Percentiles rank a stretch among this genome's conserved stretches.
phyloP scores from a whole-genome alignment of 2,888 invertebrate genomes.

The Lasioglossum malachurum region DNA sequence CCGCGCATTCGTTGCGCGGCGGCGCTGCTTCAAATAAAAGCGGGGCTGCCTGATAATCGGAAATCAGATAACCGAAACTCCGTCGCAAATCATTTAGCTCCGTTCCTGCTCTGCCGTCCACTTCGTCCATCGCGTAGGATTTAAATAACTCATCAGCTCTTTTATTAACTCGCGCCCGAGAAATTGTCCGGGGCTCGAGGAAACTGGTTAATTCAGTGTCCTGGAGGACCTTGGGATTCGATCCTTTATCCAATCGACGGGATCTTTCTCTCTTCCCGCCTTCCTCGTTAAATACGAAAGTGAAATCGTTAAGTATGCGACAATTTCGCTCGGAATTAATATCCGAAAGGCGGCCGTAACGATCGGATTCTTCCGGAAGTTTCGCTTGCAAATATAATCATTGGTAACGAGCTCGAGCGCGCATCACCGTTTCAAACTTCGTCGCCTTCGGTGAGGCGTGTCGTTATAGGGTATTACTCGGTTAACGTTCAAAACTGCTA shows the following conservation, averaged over 20 bases:
- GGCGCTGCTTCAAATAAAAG: slow-evolving; percentile 28
- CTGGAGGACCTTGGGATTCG: not conserved
- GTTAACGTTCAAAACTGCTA: slow-evolving; percentile 11
- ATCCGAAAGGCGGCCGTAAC: not conserved
- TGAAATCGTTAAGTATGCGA: not conserved
- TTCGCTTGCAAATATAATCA: not conserved
- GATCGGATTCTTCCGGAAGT: slow-evolving; percentile 1
- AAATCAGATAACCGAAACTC: slow-evolving; percentile 48
- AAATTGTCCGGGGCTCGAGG: slow-evolving; percentile 3
- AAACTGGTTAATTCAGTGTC: slow-evolving; percentile 22
- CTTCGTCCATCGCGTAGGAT: not conserved
- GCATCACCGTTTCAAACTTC: not conserved
- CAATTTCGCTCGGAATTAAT: slow-evolving; percentile 3
- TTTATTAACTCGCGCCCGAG: slow-evolving; percentile 17
- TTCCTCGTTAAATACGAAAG: not conserved
- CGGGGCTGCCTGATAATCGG: slow-evolving; percentile 42
- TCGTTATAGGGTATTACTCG: not conserved
- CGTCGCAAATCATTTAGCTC: slow-evolving; percentile 48
- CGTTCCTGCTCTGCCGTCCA: slow-evolving; percentile 16
- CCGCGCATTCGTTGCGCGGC: slow-evolving; percentile 17
- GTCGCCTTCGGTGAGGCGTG: not conserved
- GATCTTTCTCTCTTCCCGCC: not conserved
- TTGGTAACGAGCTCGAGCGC: not conserved
- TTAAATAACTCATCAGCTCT: slow-evolving; percentile 47
- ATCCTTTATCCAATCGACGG: not conserved